Conservation (phyloP, 2,888 invertebrate species). For the Cheiracanthium punctorium region DNA sequence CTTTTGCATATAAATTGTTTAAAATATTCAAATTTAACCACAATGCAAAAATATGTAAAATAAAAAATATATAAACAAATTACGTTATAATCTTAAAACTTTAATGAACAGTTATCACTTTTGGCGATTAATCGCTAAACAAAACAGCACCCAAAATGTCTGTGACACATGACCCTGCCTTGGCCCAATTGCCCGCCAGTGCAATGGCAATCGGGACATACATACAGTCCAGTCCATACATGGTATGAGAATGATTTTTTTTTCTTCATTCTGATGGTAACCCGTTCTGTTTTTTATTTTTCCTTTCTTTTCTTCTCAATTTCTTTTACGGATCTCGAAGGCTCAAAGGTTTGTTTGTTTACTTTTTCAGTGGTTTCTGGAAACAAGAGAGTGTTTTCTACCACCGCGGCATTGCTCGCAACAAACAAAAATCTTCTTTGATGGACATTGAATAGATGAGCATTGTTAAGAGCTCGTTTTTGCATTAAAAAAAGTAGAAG, state of each 20-base stretch:
- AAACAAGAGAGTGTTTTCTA: slow-evolving; percentile 31
- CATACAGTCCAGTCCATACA: slow-evolving; percentile 44
- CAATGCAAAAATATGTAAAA: too few relatives aligned
- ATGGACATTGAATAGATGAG: neutral
- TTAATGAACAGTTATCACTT: too few relatives aligned
- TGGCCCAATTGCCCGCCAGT: slow-evolving; percentile 52
- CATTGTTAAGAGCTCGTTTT: neutral
- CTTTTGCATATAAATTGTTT: too few relatives aligned
- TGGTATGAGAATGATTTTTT: slow-evolving; percentile 44
- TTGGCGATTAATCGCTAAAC: neutral
- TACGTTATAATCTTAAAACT: too few relatives aligned
- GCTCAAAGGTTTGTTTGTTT: slow-evolving; percentile 49
- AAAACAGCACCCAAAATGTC: slow-evolving; percentile 40
- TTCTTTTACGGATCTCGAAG: slow-evolving; percentile 26
- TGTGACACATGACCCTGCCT: slow-evolving; percentile 49
- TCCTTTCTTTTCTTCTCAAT: slow-evolving; percentile 13
- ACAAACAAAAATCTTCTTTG: neutral
- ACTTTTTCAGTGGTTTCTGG: slow-evolving; percentile 29
- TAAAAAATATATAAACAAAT: too few relatives aligned
- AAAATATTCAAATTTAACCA: too few relatives aligned
- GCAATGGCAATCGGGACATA: slow-evolving; percentile 39
- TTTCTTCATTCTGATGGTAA: neutral
- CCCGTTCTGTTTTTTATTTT: slow-evolving; percentile 25
- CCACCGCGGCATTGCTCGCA: neutral
- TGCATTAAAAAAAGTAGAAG: neutral